A percentile compares a stretch with the other conserved stretches of the same genome.
Evolutionary conservation across 2,888 invertebrate species (phyloP).

Genomic region (Platerodrilus igneus): DNA sequence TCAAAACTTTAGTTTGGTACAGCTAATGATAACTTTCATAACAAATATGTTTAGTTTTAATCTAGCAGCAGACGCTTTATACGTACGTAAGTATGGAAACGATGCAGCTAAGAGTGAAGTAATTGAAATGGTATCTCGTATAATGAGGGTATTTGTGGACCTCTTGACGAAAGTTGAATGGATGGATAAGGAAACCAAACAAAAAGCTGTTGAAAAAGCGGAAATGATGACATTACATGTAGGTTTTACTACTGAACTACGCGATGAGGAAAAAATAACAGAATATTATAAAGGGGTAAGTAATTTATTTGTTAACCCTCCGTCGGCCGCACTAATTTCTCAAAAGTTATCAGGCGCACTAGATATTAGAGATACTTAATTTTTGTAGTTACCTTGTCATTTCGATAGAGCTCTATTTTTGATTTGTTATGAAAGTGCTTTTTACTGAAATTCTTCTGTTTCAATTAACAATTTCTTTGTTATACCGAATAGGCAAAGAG

Average conservation of each 20-base stretch:
- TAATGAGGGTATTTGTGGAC: slow-evolving; percentile 74
- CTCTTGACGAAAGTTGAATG: slow-evolving; percentile 77
- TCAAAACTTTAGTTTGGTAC: too few relatives aligned
- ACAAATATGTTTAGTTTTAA: slow-evolving; percentile 52
- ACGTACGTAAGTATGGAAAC: slow-evolving; percentile 76
- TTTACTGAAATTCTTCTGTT: too few relatives aligned
- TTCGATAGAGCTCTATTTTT: too few relatives aligned
- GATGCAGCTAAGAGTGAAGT: slow-evolving; percentile 79
- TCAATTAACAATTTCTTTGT: too few relatives aligned
- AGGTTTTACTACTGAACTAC: slow-evolving; percentile 6
- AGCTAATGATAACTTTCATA: too few relatives aligned
- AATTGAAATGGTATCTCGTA: slow-evolving; percentile 80
- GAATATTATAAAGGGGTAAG: slow-evolving; percentile 67
- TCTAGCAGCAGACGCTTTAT: slow-evolving; percentile 70
- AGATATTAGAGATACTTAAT: too few relatives aligned
- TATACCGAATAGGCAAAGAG: too few relatives aligned
- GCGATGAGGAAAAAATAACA: slow-evolving; percentile 40
- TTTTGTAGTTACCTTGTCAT: too few relatives aligned
- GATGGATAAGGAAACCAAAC: slow-evolving; percentile 70
- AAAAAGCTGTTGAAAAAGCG: slow-evolving; percentile 9
- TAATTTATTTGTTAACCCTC: too few relatives aligned
- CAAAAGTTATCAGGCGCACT: too few relatives aligned
- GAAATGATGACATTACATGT: slow-evolving; percentile 6
- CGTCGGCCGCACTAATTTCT: too few relatives aligned
- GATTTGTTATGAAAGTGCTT: too few relatives aligned